phyloP scores from a whole-genome alignment of 2,888 invertebrate genomes.

The Holacanthella duospinosa region DNA sequence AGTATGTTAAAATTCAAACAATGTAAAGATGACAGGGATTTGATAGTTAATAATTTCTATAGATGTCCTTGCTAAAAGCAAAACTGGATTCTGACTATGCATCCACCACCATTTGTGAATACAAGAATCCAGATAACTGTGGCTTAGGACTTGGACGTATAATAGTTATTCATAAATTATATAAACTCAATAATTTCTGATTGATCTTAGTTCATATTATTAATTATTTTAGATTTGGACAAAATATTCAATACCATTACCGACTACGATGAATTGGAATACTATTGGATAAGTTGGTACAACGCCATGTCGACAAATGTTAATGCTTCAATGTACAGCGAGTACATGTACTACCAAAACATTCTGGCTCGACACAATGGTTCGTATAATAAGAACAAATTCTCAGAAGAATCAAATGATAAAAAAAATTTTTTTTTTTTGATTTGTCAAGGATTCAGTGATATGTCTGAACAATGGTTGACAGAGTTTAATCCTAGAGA shows the following conservation, averaged over 20 bases:
- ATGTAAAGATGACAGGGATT: not conserved
- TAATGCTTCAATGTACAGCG: slow-evolving; percentile 38
- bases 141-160: slow-evolving; percentile 13
- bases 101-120: slow-evolving; percentile 38
- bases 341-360: slow-evolving; percentile 42
- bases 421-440: too few species aligned
- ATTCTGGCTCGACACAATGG: slow-evolving; percentile 39
- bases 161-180: not conserved
- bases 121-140: slow-evolving; percentile 21
- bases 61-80: slow-evolving; percentile 36
- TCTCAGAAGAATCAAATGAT: too few species aligned
- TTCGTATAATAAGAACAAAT: slow-evolving; percentile 9
- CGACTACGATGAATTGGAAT: slow-evolving; percentile 36
- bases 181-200: not conserved
- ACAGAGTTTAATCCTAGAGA: slow-evolving; percentile 52
- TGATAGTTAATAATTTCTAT: not conserved
- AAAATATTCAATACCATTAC: not conserved
- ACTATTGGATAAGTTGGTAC: slow-evolving; percentile 38
- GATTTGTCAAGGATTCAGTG: slow-evolving; percentile 66
- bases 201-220: too few species aligned
- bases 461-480: slow-evolving; percentile 80
- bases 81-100: slow-evolving; percentile 41
- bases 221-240: not conserved
- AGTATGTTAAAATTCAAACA: not conserved
- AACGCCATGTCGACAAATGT: slow-evolving; percentile 29